These are phyloP conservation scores for Junonia oenone DNA, from an alignment of 2,888 invertebrate species.

Conservation along the genomic window DNA sequence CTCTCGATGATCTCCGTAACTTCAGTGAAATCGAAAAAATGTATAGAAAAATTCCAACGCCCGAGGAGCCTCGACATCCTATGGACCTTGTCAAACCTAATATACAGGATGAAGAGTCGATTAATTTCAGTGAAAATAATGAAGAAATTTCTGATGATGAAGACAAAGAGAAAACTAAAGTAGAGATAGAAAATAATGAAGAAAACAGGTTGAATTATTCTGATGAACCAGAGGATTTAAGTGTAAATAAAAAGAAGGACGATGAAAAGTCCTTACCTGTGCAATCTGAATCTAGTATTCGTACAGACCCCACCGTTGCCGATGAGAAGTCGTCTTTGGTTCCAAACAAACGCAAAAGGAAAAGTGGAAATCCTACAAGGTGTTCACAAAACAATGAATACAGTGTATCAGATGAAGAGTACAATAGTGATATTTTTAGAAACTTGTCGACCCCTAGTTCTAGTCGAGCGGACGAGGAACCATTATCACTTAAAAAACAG, in stretches of 20 bases:
- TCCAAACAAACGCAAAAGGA: conserved; percentile 87
- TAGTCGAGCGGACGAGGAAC: conserved; percentile 63
- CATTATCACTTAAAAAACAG: conserved; percentile 69
- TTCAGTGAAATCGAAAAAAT: conserved; percentile 78
- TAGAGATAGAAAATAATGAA: conserved; percentile 46
- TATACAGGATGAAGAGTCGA: conserved; percentile 54
- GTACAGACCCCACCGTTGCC: conserved; percentile 53
- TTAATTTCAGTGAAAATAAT: conserved; percentile 61
- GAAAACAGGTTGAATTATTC: conserved; percentile 57
- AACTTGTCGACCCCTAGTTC: conserved; percentile 62
- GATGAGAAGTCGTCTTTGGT: conserved; percentile 71
- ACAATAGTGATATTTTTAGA: conserved; percentile 65
- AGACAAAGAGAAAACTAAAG: conserved; percentile 46
- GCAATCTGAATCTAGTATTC: conserved; percentile 47
- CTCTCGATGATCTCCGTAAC: conserved; percentile 69
- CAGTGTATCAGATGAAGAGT: conserved; percentile 71
- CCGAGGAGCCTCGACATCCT: conserved; percentile 54
- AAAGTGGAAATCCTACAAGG: conserved; percentile 89
- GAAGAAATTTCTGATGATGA: conserved; percentile 60
- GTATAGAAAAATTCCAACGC: conserved; percentile 68
- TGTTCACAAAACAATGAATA: conserved; percentile 81
- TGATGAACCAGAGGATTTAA: conserved; percentile 85
- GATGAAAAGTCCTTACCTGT: conserved; percentile 74
- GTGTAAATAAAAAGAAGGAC: conserved; percentile 82
- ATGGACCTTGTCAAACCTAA: conserved; percentile 58